phyloP scores from a whole-genome alignment of 2,888 invertebrate species.

The Chrysomela aeneicollis region DNA sequence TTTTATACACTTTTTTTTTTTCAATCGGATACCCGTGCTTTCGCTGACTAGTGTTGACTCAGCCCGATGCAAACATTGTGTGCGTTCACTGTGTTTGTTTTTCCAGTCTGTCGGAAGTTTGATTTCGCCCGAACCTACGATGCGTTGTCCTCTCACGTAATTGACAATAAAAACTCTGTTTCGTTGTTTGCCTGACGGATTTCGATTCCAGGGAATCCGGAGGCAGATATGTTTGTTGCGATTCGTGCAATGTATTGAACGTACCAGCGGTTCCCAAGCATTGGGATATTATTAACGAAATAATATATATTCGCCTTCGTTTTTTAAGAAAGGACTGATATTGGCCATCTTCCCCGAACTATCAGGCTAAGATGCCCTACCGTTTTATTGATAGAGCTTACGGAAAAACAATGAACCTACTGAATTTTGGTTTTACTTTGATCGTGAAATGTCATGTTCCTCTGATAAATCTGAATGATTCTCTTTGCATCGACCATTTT shows the following conservation, averaged over 20 bases:
- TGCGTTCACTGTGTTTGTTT: constrained; percentile 55
- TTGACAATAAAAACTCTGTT: constrained; percentile 47
- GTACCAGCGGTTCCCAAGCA: too few relatives aligned
- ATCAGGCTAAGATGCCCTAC: too few relatives aligned
- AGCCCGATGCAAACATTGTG: constrained; percentile 56
- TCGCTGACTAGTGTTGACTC: constrained; percentile 58
- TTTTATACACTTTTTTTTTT: constrained; percentile 29
- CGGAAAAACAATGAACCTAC: too few relatives aligned
- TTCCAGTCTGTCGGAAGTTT: constrained; percentile 55
- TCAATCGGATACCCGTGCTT: constrained; percentile 43
- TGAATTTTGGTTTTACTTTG: too few relatives aligned
- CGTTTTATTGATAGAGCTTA: too few relatives aligned
- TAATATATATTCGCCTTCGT: too few relatives aligned
- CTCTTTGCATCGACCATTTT: too few relatives aligned
- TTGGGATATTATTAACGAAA: too few relatives aligned
- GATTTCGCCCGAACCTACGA: constrained; percentile 43
- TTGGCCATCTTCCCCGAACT: too few relatives aligned
- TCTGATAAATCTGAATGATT: too few relatives aligned
- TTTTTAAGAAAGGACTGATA: too few relatives aligned
- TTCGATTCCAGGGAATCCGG: background rate
- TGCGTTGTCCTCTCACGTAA: constrained; percentile 42
- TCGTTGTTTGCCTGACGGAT: constrained; percentile 3
- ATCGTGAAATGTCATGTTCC: too few relatives aligned
- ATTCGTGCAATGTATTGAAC: constrained; percentile 49
- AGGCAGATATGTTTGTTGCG: constrained; percentile 38